Base-by-base conservation (phyloP, 2,888 invertebrate genomes). In the Synanthedon andrenaeformis region DNA sequence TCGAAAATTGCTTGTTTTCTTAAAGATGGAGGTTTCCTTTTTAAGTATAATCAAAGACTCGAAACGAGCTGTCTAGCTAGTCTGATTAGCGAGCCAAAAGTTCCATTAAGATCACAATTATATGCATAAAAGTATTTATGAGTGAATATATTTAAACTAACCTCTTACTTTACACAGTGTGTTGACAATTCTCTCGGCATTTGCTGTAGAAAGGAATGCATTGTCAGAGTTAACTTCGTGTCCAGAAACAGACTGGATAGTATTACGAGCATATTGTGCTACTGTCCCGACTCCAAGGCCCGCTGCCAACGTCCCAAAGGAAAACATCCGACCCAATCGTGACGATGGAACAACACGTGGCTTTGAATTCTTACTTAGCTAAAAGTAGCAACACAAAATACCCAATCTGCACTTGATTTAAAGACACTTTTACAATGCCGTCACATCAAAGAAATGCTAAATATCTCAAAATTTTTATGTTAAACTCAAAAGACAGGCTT, bases 111-210 rank as follows among this genome's bases (percentile, higher is more conserved):
- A 8, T 35, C 8, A 8, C 8, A 10, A 8, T 35, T 35, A 35
- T 1, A 35, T 23, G 23, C 23, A 23, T 23, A 23, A 23, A 23
- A 23, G 23, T 5, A 23, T 23, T 23, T 23, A 5, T 10, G 10
- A 8, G 5, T 1, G 10, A 35, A 10, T 35, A 35, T 10, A 35
- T 10, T 35, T 35, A 35, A 10, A 56, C 66, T 69, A 61, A 91
- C 93, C 98, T 85, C 99, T 90, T 35, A 99, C 98, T 90, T 96
- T 94, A 77, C 99, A 99, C 50, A 99, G 85, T 0, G 99, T 99
- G 69, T 96, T 93, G 1, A 99, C 99, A 65, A 99, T 99, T 62
- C 95, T 88, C 70, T 95, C 94, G 28, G 94, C 92, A 74, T 95
- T 95, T 0, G 93, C 92, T 48, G 93, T 91, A 54, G 92, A 93